phyloP scores from a whole-genome alignment of 1,140 invertebrate genomes.

The Aethina tumida region DNA sequence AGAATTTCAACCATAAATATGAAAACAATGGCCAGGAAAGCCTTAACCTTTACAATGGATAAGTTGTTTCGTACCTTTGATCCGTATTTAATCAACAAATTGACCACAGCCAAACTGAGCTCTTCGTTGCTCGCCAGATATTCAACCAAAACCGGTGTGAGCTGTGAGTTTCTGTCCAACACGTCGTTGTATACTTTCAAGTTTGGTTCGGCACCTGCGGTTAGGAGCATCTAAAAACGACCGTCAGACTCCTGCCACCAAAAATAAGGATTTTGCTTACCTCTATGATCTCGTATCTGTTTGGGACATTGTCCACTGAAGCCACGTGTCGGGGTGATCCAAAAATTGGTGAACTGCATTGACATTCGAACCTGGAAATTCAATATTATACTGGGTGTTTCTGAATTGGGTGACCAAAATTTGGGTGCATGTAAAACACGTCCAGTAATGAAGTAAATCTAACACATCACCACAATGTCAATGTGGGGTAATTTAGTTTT shows the following conservation, averaged over 20 bases:
- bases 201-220: slow-evolving; percentile 70
- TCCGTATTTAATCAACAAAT: slow-evolving; percentile 67
- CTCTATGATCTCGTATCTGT: slow-evolving; percentile 53
- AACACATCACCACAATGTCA: too few species aligned
- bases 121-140: slow-evolving; percentile 69
- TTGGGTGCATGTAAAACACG: slow-evolving; percentile 1
- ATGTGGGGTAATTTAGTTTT: too few species aligned
- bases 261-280: slow-evolving; percentile 15
- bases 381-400: neutral
- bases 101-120: slow-evolving; percentile 56
- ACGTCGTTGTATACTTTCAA: slow-evolving; percentile 64
- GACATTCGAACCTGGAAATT: slow-evolving; percentile 58
- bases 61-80: too few species aligned
- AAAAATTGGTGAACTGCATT: slow-evolving; percentile 75
- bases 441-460: neutral
- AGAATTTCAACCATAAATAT: too few species aligned
- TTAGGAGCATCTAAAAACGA: slow-evolving; percentile 56
- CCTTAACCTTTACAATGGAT: too few species aligned
- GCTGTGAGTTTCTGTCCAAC: slow-evolving; percentile 45
- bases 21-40: too few species aligned
- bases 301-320: slow-evolving; percentile 70
- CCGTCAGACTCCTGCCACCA: too few species aligned
- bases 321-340: slow-evolving; percentile 79
- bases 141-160: slow-evolving; percentile 69
- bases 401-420: too few species aligned